Evolutionary conservation across 1,140 invertebrate genomes (phyloP).

Genomic region (Heliconius congener): DNA sequence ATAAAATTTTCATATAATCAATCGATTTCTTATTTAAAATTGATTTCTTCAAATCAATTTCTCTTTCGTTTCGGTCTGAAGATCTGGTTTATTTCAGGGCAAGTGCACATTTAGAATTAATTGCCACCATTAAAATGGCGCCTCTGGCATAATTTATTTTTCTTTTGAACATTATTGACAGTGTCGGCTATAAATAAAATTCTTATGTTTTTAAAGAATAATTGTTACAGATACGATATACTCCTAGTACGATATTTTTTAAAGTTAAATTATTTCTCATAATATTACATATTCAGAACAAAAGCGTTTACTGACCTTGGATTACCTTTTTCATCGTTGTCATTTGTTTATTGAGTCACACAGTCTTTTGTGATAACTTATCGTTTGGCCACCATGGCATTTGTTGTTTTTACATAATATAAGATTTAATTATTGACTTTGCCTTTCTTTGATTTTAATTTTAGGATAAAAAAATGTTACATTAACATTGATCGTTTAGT

Average conservation of each 20-base stretch:
- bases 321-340: neutral
- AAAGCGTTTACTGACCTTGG: neutral
- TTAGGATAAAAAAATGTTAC: neutral
- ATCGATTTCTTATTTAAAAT: neutral
- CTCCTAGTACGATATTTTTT: neutral
- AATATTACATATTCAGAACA: neutral
- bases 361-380: neutral
- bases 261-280: neutral
- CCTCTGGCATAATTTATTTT: neutral
- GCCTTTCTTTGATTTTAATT: neutral
- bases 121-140: neutral
- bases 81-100: constrained; percentile 7
- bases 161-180: neutral
- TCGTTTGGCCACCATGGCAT: neutral
- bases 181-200: neutral
- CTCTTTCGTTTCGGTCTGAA: neutral
- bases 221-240: neutral
- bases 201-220: neutral
- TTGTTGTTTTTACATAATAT: neutral
- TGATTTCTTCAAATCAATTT: neutral
- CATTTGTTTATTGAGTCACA: constrained; percentile 15
- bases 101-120: constrained; percentile 1
- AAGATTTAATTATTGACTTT: neutral
- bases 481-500: too few species aligned
- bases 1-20: neutral